Base-by-base conservation (phyloP, 2,888 invertebrate genomes). In the Agrochola macilenta region DNA sequence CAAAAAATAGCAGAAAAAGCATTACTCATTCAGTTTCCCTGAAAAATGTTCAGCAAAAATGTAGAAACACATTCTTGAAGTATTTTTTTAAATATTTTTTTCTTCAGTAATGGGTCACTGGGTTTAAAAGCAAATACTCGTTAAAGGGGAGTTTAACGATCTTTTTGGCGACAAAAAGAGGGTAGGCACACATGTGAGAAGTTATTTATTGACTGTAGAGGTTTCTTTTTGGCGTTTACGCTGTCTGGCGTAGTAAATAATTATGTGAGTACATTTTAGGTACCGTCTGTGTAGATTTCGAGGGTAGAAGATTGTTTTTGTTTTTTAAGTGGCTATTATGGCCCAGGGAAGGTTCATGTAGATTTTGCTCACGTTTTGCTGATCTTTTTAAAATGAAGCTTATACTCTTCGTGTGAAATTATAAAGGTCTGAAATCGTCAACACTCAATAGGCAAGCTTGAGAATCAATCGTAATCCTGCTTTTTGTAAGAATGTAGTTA, bases 41-140 rank as follows among this genome's bases (percentile, higher is more conserved):
- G 69, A 74, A 85, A 60, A 26, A 7, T 66, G 4, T 78, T 66
- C 49, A 46, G 52, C 66, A n/a, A 61, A 70, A 72, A 69, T 30
- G 57, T 70, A 54, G 30, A 30, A 69, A 57, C 64, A 66, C 63
- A 74, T 82, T 72, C 30, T 39, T 60, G 65, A 12, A 65, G 26
- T 46, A 30, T 72, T 85, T 71, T n/a, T 63, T 69, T 39, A 17
- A 43, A 64, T 68, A 63, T 71, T 20, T 35, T 71, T 26, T 85
- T 76, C 66, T 70, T 63, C 49, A 58, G 64, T 39, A 75, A 66
- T 74, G 74, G 82, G 71, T 68, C 69, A 57, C 63, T 35, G 58
- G 52, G 14, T 78, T 71, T 86, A 78, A 85, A 81, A 85, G 82
- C 75, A 75, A 78, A 82, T 52, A 76, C 78, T 82, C 78, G 79